These are phyloP conservation scores for Dermatemys mawii DNA, from an alignment of 2,113 vertebrate species.

Conservation along the genomic window DNA sequence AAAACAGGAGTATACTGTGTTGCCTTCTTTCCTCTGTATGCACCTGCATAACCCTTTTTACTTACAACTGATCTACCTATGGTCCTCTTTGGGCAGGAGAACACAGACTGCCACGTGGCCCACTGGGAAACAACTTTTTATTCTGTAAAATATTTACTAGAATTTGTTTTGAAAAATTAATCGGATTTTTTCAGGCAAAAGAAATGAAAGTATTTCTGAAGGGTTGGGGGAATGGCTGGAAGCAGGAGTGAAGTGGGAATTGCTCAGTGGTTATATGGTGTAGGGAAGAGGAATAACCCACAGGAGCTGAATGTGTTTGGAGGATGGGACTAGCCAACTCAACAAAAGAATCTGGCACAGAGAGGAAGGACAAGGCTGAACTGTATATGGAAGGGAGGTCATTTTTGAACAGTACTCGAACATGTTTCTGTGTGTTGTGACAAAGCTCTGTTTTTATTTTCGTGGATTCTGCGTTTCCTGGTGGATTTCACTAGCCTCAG, in stretches of 20 bases:
- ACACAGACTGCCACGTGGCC: accelerated
- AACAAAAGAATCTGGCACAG: background rate
- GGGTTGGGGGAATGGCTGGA: background rate
- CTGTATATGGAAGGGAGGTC: background rate
- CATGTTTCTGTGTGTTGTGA: background rate
- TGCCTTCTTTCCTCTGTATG: background rate
- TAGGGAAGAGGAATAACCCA: background rate
- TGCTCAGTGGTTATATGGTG: background rate
- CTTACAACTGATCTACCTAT: background rate
- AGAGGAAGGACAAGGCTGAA: background rate
- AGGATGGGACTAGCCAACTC: background rate
- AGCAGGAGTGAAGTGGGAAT: background rate
- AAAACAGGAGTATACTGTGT: background rate
- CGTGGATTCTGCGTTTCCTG: no score
- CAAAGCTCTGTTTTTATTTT: no score
- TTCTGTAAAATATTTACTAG: background rate
- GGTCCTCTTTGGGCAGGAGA: background rate
- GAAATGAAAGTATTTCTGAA: background rate
- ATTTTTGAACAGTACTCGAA: background rate
- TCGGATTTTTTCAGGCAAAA: background rate
- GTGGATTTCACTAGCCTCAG: no score
- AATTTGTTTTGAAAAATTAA: background rate
- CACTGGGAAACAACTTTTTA: background rate
- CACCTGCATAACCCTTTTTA: background rate
- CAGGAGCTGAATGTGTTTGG: accelerated